Evolutionary conservation across 2,888 invertebrate genomes (phyloP).

Genomic region (Lochmaea crataegi): DNA sequence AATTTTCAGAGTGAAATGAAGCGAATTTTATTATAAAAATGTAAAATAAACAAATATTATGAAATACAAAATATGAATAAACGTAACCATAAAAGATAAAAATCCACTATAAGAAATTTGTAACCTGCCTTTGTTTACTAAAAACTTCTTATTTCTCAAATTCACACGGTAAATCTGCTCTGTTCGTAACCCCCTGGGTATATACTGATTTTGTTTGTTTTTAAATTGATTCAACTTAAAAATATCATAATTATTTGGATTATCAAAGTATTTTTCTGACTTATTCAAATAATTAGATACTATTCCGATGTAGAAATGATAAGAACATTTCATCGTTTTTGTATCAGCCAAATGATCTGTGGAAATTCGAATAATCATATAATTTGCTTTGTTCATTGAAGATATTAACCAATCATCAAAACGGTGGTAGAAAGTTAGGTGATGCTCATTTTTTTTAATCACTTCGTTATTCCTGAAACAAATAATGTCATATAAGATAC

Average conservation of each 20-base stretch:
- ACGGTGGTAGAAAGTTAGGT: background rate
- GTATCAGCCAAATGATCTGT: background rate
- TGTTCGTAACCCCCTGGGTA: background rate
- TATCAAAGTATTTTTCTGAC: background rate
- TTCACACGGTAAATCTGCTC: background rate
- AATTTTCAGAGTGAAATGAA: background rate
- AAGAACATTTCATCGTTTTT: background rate
- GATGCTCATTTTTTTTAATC: background rate
- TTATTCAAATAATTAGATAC: background rate
- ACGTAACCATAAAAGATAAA: background rate
- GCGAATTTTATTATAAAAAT: background rate
- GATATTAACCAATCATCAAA: background rate
- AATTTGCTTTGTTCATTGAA: background rate
- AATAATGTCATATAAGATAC: background rate
- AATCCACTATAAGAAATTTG: constrained; percentile 5
- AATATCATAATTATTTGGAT: background rate
- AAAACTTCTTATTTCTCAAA: background rate
- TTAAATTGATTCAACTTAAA: background rate
- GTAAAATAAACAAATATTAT: constrained; percentile 4
- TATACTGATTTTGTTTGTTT: background rate
- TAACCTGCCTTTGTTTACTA: background rate
- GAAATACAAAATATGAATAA: constrained; percentile 7
- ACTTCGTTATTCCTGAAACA: background rate
- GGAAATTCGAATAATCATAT: background rate
- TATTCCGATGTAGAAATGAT: background rate